Evolutionary conservation across 2,888 invertebrate species (phyloP), one percentile per base, ranked within the genome.

Genomic region (Tachina grossa): DNA sequence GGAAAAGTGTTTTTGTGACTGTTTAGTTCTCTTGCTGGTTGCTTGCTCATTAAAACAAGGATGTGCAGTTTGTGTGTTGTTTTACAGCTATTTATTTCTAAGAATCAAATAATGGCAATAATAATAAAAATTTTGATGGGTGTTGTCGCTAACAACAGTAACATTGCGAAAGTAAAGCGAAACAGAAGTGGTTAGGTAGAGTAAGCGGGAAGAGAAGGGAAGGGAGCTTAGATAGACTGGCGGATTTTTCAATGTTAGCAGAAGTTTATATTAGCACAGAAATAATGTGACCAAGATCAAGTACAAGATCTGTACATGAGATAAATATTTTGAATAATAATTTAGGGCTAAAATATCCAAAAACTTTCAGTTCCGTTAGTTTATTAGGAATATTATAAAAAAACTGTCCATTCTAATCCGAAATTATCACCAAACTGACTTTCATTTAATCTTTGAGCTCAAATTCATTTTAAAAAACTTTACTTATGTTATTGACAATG

Each of bases 31-130:
- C 16, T 41, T 55, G 59, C 53, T 75, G 19, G 31, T 31, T 31
- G 31, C 31, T 31, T 31, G 6, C 61, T 72, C 65, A 63, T 78
- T 78, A 66, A 76, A 69, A 55, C 49, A 45, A 69, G 13, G 47
- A 66, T 31, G 31, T 31, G 31, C 45, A 71, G 63, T 57, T 59
- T 63, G 51, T 61, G 31, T 10, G 49, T 66, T 80, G 51, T 51
- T 71, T 69, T 69, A 51, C 66, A 63, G 31, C 16, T 59, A 69
- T 59, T 74, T 75, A 82, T 47, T 69, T 63, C 39, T 59, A 69
- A 85, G 65, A 75, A 78, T 53, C 39, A 84, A 75, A 87, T 86
- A 87, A 83, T 84, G 82, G 71, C 57, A 83, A 83, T 84, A 86
- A 85, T 78, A 78, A 84, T 72, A 72, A 83, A 41, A 83, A 65